Conservation (phyloP, 2,113 vertebrate genomes). For the Dipodomys merriami region DNA sequence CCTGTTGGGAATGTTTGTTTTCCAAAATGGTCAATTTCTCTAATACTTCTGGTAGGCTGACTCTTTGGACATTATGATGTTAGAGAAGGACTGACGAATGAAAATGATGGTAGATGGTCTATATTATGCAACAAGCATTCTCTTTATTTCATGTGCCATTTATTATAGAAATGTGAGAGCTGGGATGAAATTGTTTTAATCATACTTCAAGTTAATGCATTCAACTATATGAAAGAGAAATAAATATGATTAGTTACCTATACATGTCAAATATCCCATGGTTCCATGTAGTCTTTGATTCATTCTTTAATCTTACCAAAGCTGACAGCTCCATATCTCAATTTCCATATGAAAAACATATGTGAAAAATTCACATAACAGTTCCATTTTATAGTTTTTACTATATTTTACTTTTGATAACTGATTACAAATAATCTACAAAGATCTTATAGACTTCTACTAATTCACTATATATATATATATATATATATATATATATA, state of each 20-base stretch:
- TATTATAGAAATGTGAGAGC: not conserved
- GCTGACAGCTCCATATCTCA: not conserved
- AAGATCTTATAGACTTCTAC: not conserved
- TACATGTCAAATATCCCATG: not conserved
- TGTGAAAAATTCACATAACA: not conserved
- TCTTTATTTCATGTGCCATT: not conserved
- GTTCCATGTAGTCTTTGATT: fast-evolving
- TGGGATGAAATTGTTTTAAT: not conserved
- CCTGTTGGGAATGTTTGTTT: not conserved
- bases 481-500: not conserved
- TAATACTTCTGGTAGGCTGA: conserved; percentile 6
- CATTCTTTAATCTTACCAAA: not conserved
- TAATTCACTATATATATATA: not conserved
- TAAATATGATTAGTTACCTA: not conserved
- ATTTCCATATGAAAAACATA: not conserved
- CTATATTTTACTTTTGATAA: not conserved
- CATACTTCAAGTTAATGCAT: not conserved
- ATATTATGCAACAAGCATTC: not conserved
- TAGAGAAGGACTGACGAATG: not conserved
- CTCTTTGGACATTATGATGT: not conserved
- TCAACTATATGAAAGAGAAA: not conserved
- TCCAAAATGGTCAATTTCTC: not conserved
- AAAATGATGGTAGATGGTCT: not conserved
- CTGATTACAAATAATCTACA: conserved; percentile 8
- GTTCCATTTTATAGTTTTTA: not conserved